These are phyloP conservation scores for Aplochiton taeniatus DNA, from an alignment of 2,797 vertebrate genomes.

Conservation along the genomic window DNA sequence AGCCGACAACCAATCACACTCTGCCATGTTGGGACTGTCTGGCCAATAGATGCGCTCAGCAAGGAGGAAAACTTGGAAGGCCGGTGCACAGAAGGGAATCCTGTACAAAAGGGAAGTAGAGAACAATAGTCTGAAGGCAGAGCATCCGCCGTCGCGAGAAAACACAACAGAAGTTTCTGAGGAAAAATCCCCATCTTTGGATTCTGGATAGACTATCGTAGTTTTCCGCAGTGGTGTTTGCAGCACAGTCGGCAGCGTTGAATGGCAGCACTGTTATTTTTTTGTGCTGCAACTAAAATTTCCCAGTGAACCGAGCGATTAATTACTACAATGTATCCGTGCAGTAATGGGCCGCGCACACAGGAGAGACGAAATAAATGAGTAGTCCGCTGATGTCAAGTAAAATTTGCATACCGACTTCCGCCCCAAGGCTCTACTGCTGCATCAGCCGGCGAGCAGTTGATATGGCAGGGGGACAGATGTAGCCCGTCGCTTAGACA, in stretches of 20 bases:
- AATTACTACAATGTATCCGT: neutral
- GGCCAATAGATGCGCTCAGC: constrained; percentile 64
- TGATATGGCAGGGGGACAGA: constrained; percentile 46
- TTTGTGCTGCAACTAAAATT: neutral
- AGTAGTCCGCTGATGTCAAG: constrained; percentile 51
- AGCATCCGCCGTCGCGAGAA: constrained; percentile 24
- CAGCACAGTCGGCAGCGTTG: neutral
- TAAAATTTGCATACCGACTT: constrained; percentile 77
- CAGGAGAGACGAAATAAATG: constrained; percentile 19
- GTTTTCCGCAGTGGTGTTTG: no score
- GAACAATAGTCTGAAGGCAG: constrained; percentile 52
- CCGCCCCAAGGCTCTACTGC: constrained; percentile 66
- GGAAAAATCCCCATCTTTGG: constrained; percentile 22
- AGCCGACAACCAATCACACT: constrained; percentile 65
- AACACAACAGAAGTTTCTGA: constrained; percentile 10
- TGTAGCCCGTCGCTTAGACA: constrained; percentile 19
- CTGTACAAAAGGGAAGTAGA: constrained; percentile 29
- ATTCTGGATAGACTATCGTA: neutral
- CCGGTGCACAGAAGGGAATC: constrained; percentile 42
- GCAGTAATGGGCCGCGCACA: neutral
- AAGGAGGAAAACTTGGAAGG: constrained; percentile 48
- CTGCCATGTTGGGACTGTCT: constrained; percentile 80
- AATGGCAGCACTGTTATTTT: neutral
- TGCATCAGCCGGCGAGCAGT: constrained; percentile 66
- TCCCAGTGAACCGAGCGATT: neutral